Conservation (phyloP, 2,888 invertebrate species). For the Ceraclea dissimilis region DNA sequence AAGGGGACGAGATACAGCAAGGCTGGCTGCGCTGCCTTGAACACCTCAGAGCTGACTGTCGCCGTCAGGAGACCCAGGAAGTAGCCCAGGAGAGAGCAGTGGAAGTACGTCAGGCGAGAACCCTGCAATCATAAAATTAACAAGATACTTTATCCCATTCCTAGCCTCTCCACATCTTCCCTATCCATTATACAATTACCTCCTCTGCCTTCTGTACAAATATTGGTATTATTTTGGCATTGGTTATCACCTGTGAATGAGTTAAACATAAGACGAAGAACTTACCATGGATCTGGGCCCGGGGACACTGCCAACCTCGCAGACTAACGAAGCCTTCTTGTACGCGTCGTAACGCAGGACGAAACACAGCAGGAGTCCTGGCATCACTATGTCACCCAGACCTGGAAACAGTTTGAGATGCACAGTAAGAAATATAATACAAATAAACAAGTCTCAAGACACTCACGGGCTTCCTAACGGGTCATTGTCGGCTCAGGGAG, state of each 20-base stretch:
- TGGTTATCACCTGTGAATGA: too few species aligned
- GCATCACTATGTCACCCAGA: conserved; percentile 87
- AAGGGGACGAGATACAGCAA: conserved; percentile 95
- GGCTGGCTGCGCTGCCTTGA: conserved; percentile 97
- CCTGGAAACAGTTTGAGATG: conserved; percentile 35
- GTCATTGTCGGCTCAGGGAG: too few species aligned
- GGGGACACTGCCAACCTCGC: conserved; percentile 54
- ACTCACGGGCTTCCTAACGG: too few species aligned
- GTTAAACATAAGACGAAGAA: too few species aligned
- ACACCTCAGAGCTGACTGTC: conserved; percentile 94
- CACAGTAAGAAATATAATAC: neutral
- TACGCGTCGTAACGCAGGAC: conserved; percentile 96
- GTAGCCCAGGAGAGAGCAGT: conserved; percentile 96
- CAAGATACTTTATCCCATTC: too few species aligned
- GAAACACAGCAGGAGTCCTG: conserved; percentile 89
- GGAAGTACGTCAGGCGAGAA: conserved; percentile 86
- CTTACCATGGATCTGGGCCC: conserved; percentile 48
- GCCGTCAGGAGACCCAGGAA: conserved; percentile 94
- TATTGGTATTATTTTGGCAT: too few species aligned
- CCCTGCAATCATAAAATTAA: too few species aligned
- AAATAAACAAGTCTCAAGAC: neutral
- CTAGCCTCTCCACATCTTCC: too few species aligned
- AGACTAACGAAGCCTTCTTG: conserved; percentile 79
- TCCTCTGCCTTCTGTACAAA: too few species aligned
- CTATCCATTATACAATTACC: too few species aligned